Base-by-base conservation (phyloP, 2,888 invertebrate species). In the Lasioglossum morio region DNA sequence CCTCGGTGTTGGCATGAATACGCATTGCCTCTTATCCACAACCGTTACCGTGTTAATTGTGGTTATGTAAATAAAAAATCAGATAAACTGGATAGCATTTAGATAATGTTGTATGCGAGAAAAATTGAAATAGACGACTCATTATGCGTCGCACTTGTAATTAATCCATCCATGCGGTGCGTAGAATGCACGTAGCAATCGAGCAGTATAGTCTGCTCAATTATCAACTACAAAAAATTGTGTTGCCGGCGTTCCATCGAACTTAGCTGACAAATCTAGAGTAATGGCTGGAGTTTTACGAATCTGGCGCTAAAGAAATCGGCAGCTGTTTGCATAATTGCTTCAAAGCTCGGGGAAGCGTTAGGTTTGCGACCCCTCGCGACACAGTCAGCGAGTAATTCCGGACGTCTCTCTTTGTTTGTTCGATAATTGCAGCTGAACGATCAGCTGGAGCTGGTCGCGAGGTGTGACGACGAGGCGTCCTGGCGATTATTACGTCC, bases 401-500 rank as follows among this genome's bases (percentile, higher is more conserved):
- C 14, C 8, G 66, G 66, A 69, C 46, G 73, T 48, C 53, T 53
- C 34, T 79, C 86, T 81, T 85, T 84, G 85, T 76, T 82, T 79
- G 79, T 79, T 85, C 79, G 89, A 88, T 91, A 91, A 91, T 90
- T 90, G 88, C 82, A 87, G 89, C 88, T 74, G 88, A 91, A 77
- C 88, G 91, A 80, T 86, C 77, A 80, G 82, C 77, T 90, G 90
- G 82, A 79, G 84, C 82, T 91, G 85, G 88, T 89, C 92, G 88
- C 90, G 89, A 90, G 90, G 92, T 94, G 93, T 93, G 94, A 94
- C 94, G 93, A 89, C 90, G 89, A 88, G 90, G 91, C 92, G 92
- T 93, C 92, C 91, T 92, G 92, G 90, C 93, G 94, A 94, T 94
- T 94, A 94, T 94, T 92, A 92, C 92, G 94, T 94, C 94, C 93